Conservation (phyloP, 92 coral and sea anemone species). For the Siderastrea siderea region DNA sequence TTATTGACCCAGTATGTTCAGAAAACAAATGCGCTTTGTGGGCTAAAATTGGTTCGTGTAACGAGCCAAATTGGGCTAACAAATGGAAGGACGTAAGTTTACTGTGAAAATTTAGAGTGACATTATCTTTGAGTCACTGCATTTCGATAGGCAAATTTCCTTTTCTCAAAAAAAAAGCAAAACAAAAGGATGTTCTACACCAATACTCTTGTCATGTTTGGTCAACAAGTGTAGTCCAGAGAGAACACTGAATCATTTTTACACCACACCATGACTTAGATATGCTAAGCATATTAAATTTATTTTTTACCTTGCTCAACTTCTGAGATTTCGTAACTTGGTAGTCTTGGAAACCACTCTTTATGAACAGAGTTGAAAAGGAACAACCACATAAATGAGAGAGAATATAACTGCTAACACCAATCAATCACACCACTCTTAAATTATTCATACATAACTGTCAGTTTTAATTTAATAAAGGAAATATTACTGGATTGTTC, state of each 20-base stretch:
- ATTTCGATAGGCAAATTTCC: too few relatives aligned
- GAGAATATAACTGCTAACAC: background rate
- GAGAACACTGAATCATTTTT: background rate
- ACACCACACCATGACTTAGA: background rate
- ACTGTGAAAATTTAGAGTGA: too few relatives aligned
- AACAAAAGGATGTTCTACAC: too few relatives aligned
- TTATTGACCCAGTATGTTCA: too few relatives aligned
- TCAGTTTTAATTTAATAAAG: background rate
- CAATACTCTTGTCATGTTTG: background rate
- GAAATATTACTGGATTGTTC: too few relatives aligned
- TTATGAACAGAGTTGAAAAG: slow-evolving; percentile 53
- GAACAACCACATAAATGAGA: slow-evolving; percentile 30
- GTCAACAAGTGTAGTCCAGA: background rate
- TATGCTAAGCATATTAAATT: background rate
- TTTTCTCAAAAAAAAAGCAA: too few relatives aligned
- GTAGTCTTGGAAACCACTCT: slow-evolving; percentile 85
- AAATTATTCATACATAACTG: background rate
- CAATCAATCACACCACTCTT: slow-evolving; percentile 8
- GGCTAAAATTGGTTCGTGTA: too few relatives aligned
- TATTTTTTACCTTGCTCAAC: slow-evolving; percentile 71
- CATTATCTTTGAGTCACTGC: too few relatives aligned
- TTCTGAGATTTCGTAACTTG: slow-evolving; percentile 65
- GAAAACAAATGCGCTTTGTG: too few relatives aligned
- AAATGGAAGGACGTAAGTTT: too few relatives aligned
- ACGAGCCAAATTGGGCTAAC: too few relatives aligned